These are phyloP conservation scores for Paraescarpia echinospica DNA, from an alignment of 1,140 invertebrate genomes.

Conservation along the genomic window DNA sequence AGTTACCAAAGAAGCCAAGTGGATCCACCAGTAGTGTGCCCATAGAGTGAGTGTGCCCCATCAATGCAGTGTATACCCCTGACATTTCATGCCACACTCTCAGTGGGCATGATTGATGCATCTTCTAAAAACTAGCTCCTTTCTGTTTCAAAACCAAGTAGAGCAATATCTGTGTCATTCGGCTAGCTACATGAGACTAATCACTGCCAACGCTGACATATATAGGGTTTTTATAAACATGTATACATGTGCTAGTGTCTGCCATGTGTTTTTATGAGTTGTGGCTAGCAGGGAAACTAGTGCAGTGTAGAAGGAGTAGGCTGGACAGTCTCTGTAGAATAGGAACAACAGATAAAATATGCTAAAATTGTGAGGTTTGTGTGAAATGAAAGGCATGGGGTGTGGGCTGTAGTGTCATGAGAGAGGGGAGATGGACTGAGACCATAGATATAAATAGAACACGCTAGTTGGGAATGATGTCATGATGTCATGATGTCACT, in stretches of 20 bases:
- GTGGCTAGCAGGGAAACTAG: not conserved
- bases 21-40: not conserved
- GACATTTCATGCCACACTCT: not conserved
- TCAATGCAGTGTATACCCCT: not conserved
- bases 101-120: not conserved
- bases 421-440: too few relatives aligned
- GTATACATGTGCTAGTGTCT: conserved; percentile 9
- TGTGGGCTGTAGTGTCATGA: not conserved
- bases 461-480: too few relatives aligned
- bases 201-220: not conserved
- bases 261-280: not conserved
- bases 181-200: not conserved
- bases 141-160: not conserved
- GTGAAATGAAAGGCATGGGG: not conserved
- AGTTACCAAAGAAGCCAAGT: not conserved
- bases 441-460: too few relatives aligned
- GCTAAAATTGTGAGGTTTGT: not conserved
- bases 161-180: not conserved
- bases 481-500: too few relatives aligned
- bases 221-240: conserved; percentile 11
- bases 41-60: too few relatives aligned
- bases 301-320: not conserved
- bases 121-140: not conserved
- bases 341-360: not conserved
- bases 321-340: not conserved